Evolutionary conservation across 2,797 vertebrate species (phyloP), one percentile per base, ranked within the genome.

Genomic region (Capromys pilorides): DNA sequence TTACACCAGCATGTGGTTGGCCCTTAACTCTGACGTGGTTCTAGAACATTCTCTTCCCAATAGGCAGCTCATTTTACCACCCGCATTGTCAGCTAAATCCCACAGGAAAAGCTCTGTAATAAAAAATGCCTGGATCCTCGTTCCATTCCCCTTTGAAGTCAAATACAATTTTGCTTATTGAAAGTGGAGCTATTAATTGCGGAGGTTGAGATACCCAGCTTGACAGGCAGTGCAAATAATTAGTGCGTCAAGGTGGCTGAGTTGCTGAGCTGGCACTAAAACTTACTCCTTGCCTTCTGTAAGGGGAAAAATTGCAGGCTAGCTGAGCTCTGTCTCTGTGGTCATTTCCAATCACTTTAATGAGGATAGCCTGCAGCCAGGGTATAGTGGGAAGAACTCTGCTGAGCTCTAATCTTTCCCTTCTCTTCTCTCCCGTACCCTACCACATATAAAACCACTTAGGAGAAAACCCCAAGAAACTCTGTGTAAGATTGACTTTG

Each of bases 271-370:
- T 97, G 93, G 96, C 90, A 78, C 79, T 67, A 95, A 97, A 90
- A 96, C 86, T 71, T 80, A 51, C 82, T 79, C n/a, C 75, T 97
- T 95, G 96, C 97, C 95, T 97, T 97, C 97, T 97, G n/a, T 66
- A n/a, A 39, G 14, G 59, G 22, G 28, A 14, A 62, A 95, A 19
- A 96, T 92, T 0, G 8, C 89, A 84, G 49, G 91, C 86, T 96
- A 92, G 85, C 94, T 22, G 12, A 39, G 92, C 71, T 67, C 92
- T 87, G 97, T 94, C 92, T 98, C 98, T 90, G 84, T 97, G 97
- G 97, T 98, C 96, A 98, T 96, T 95, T 98, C 96, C 97, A 97
- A 97, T 98, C 96, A 96, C 97, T 98, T 97, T 98, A 98, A 98
- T 98, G 97, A 98, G 97, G 95, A 95, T 95, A 94, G 91, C 97